phyloP scores from a whole-genome alignment of 2,888 invertebrate genomes.

The Agriopis marginaria region DNA sequence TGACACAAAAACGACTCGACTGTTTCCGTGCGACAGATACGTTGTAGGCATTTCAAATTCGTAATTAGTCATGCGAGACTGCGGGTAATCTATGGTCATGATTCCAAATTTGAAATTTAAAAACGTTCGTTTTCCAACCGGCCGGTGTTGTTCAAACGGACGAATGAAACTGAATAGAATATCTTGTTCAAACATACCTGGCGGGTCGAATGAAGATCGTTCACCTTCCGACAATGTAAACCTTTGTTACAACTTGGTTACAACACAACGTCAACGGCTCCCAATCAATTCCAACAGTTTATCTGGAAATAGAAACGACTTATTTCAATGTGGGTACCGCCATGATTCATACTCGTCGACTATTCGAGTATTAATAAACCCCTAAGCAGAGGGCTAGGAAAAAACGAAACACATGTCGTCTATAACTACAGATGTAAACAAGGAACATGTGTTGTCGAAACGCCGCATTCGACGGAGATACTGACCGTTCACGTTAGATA shows the following conservation, averaged over 20 bases:
- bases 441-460: conserved; percentile 66
- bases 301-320: conserved; percentile 85
- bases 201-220: conserved; percentile 76
- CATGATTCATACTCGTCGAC: conserved; percentile 72
- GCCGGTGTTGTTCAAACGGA: conserved; percentile 27
- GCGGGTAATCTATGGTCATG: conserved; percentile 57
- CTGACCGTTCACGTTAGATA: conserved; percentile 77
- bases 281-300: conserved; percentile 81
- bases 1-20: conserved; percentile 78
- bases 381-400: conserved; percentile 67
- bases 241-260: conserved; percentile 84
- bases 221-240: conserved; percentile 81
- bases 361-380: conserved; percentile 73
- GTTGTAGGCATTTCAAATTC: conserved; percentile 69
- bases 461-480: conserved; percentile 57
- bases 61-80: conserved; percentile 69
- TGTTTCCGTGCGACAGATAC: conserved; percentile 67
- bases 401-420: conserved; percentile 71
- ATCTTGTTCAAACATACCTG: conserved; percentile 76
- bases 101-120: conserved; percentile 56
- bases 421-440: conserved; percentile 78
- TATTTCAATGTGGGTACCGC: conserved; percentile 77
- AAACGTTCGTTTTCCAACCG: conserved; percentile 54
- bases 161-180: conserved; percentile 58
- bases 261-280: conserved; percentile 78